Evolutionary conservation across 2,113 vertebrate species (phyloP).

Genomic region (Misgurnus mizolepis): DNA sequence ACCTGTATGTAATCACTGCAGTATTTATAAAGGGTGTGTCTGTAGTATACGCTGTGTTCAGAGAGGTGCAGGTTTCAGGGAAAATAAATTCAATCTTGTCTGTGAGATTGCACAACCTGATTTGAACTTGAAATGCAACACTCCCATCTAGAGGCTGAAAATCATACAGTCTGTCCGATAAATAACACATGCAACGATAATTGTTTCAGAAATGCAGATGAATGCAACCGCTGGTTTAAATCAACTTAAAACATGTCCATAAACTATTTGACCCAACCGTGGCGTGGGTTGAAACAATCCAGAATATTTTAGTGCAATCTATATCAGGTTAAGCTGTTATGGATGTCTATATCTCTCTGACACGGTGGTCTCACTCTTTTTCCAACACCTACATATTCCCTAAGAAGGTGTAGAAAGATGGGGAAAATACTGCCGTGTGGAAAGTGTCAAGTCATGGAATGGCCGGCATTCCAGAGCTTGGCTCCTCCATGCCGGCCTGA

Average conservation of each 20-base stretch:
- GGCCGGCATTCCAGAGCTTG: constrained; percentile 66
- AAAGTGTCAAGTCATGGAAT: constrained; percentile 72
- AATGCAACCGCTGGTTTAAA: too few relatives aligned
- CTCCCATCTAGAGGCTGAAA: constrained; percentile 70
- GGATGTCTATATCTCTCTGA: not conserved
- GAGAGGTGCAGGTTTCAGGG: not conserved
- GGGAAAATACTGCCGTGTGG: constrained; percentile 49
- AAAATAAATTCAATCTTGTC: not conserved
- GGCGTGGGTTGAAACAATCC: too few relatives aligned
- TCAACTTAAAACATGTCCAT: too few relatives aligned
- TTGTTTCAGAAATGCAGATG: too few relatives aligned
- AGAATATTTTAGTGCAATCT: too few relatives aligned
- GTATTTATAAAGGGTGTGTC: not conserved
- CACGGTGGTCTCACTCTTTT: constrained; percentile 8
- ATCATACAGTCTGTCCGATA: not conserved
- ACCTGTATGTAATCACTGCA: constrained; percentile 23
- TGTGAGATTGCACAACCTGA: not conserved
- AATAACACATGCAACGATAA: not conserved
- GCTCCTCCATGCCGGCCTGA: constrained; percentile 65
- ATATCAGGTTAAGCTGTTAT: not conserved
- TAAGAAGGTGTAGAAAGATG: constrained; percentile 70
- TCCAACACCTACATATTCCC: constrained; percentile 61
- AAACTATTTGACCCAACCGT: too few relatives aligned
- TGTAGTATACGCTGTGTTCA: not conserved
- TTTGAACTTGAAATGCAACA: constrained; percentile 45